Evolutionary conservation across 2,113 vertebrate species (phyloP).

Genomic region (Gymnogyps californianus): DNA sequence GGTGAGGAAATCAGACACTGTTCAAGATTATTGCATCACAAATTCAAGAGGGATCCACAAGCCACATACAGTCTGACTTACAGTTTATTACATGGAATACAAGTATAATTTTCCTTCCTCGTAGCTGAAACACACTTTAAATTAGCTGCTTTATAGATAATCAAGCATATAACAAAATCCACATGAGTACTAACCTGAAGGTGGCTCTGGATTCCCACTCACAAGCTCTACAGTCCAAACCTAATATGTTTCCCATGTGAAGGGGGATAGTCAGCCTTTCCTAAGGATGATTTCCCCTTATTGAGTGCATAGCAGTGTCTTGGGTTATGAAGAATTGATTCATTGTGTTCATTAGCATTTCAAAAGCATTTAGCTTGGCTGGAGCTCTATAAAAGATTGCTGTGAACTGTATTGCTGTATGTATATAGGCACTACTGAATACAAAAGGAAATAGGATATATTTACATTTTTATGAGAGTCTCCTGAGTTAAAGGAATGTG

Average conservation of each 20-base stretch:
- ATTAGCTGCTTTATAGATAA: not conserved
- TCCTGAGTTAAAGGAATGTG: not conserved
- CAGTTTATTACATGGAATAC: not conserved
- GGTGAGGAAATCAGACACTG: not conserved
- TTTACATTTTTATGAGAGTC: conserved; percentile 32
- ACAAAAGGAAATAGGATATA: conserved; percentile 12
- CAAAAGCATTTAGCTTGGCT: conserved; percentile 37
- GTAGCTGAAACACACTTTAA: not conserved
- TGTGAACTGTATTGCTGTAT: not conserved
- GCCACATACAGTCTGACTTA: not conserved
- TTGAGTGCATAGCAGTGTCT: not conserved
- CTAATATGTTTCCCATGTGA: not conserved
- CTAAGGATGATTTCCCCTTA: not conserved
- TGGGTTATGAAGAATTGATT: not conserved
- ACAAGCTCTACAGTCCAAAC: not conserved
- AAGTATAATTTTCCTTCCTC: not conserved
- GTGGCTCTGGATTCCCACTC: not conserved
- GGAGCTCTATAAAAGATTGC: not conserved
- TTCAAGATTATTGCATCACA: not conserved
- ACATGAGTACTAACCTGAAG: not conserved
- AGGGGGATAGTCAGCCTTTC: not conserved
- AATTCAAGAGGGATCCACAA: not conserved
- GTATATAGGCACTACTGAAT: not conserved
- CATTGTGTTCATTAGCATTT: conserved; percentile 3
- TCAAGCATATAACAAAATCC: not conserved